Percentiles rank a stretch among this genome's conserved stretches.
phyloP scores from a whole-genome alignment of 2,888 invertebrate genomes.

The Leucania comma region DNA sequence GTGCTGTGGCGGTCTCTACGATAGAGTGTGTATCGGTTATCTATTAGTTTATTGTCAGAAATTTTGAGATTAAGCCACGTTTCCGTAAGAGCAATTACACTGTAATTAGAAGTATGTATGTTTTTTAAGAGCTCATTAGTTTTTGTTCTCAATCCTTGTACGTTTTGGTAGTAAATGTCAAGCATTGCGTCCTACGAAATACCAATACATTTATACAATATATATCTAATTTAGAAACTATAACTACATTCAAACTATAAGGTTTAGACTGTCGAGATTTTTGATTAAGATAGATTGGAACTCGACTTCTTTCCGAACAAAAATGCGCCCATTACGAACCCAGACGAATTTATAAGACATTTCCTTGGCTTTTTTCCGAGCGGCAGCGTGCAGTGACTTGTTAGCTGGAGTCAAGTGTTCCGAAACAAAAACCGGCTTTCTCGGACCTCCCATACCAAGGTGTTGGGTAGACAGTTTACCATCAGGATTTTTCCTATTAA shows the following conservation, averaged over 20 bases:
- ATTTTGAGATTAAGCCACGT: background rate
- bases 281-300: too few species aligned
- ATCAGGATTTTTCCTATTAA: background rate
- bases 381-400: background rate
- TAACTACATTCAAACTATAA: too few species aligned
- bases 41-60: background rate
- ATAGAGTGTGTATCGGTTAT: background rate
- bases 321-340: background rate
- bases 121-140: too few species aligned
- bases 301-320: too few species aligned
- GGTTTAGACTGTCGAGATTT: too few species aligned
- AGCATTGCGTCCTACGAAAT: too few species aligned
- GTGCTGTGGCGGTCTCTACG: background rate
- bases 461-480: background rate
- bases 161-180: too few species aligned
- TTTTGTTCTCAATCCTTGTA: too few species aligned
- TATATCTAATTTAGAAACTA: too few species aligned
- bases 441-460: background rate
- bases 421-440: background rate
- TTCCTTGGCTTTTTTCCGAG: background rate
- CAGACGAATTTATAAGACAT: background rate
- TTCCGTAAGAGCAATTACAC: background rate
- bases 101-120: background rate
- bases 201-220: too few species aligned
- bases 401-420: background rate